A percentile compares a stretch with the other conserved stretches of the same genome.
phyloP scores from a whole-genome alignment of 2,888 invertebrate genomes.

The Keiferia lycopersicella region DNA sequence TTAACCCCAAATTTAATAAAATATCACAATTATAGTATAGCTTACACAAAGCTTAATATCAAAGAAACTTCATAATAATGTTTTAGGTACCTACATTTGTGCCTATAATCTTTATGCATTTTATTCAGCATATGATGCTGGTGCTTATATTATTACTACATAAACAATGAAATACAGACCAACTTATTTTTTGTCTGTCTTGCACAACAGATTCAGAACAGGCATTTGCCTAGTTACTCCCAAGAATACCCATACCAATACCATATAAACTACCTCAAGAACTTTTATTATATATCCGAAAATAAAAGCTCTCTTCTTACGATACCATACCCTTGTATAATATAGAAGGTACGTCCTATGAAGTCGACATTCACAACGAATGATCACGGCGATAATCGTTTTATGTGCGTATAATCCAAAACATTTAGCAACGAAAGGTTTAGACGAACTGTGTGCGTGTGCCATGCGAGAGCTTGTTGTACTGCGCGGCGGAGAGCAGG shows the following conservation, averaged over 20 bases:
- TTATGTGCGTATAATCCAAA: conserved; percentile 3
- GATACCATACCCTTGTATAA: neutral
- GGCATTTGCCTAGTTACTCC: too few relatives aligned
- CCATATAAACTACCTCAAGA: neutral
- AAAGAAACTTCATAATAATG: neutral
- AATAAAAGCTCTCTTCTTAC: neutral
- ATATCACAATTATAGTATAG: conserved; percentile 19
- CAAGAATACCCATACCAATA: neutral
- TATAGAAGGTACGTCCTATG: neutral
- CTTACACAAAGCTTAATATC: neutral
- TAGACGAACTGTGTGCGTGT: conserved; percentile 70
- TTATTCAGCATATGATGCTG: conserved; percentile 4
- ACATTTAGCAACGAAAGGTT: neutral
- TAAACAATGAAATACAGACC: conserved; percentile 1
- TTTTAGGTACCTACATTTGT: neutral
- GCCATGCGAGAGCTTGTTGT: conserved; percentile 66
- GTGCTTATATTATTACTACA: conserved; percentile 7
- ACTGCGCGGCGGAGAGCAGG: conserved; percentile 70
- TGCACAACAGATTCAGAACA: too few relatives aligned
- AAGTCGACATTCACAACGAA: conserved; percentile 1
- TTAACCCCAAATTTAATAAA: conserved; percentile 9
- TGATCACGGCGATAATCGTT: neutral
- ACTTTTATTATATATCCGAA: neutral
- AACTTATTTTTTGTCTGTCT: neutral
- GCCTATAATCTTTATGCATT: neutral